Base-by-base conservation (phyloP, 2,113 vertebrate genomes). In the Sylvilagus bachmani region DNA sequence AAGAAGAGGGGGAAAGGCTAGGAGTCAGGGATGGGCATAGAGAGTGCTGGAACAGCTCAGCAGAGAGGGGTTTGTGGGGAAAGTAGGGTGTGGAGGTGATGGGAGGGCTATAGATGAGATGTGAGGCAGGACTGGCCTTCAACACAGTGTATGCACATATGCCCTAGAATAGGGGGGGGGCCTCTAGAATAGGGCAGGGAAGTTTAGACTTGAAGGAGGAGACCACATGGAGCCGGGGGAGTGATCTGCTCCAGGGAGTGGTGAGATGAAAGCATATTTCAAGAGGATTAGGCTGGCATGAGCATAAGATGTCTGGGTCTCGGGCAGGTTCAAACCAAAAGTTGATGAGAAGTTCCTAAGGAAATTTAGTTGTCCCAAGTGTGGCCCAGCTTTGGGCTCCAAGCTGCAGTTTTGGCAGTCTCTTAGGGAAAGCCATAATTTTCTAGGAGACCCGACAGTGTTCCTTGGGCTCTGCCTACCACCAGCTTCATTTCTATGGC, bases 321-420 rank as follows among this genome's bases (percentile, higher is more conserved):
- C 8, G n/a, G 49, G 78, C 87, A 93, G 67, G 93, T 96, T 97
- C 90, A 92, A 81, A 95, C 81, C 33, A 49, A 93, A 49, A 16
- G 64, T 67, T 73, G 82, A 70, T 2, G 5, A 85, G 67, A 89
- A 87, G n/a, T 85, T 25, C 55, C 0, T 1, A 58, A 36, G 55
- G 49, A 84, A 19, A 19, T 69, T 13, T 36, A 5, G 1, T 66
- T 4, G 44, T 44, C 53, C n/a, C 38, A 94, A 21, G 10, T 10
- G 70, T 71, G 66, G 49, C 74, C 27, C 29, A 7, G 21, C 4
- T 7, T 44, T 51, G 17, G 8, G 10, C 38, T 94, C 31, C 12
- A 38, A 31, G 24, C 1, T 33, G 5, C 31, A 62, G 33, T 86
- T 53, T 75, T 12, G 21, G 11, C 14, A 44, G 24, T 51, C 51